Conservation (phyloP, 2,797 vertebrate species). For the Lutjanus campechanus region DNA sequence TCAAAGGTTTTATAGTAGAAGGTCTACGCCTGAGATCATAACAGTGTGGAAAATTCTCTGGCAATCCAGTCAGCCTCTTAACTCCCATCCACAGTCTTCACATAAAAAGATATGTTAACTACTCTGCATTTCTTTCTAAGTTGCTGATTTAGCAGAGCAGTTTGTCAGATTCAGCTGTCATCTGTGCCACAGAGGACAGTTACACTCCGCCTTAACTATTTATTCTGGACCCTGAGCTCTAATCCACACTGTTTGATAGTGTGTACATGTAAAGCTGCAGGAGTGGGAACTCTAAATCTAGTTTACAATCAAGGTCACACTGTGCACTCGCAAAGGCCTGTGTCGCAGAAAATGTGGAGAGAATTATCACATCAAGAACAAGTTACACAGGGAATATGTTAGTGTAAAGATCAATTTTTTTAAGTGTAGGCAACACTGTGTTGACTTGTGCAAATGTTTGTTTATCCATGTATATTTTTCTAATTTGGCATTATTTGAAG, state of each 20-base stretch:
- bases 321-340: not conserved
- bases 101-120: constrained; percentile 60
- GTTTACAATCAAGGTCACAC: constrained; percentile 7
- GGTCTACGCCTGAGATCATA: constrained; percentile 67
- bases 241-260: constrained; percentile 23
- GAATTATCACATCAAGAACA: not conserved
- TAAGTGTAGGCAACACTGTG: not conserved
- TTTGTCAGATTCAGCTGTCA: constrained; percentile 41
- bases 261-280: constrained; percentile 11
- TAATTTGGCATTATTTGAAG: not conserved
- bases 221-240: constrained; percentile 10
- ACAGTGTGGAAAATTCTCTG: constrained; percentile 77
- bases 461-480: not conserved
- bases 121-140: constrained; percentile 29
- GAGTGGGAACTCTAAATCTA: constrained; percentile 6
- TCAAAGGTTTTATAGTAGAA: constrained; percentile 68
- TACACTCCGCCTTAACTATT: constrained; percentile 16
- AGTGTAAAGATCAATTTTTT: not conserved
- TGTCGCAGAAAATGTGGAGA: not conserved
- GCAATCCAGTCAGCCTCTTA: constrained; percentile 50
- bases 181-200: constrained; percentile 13
- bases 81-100: constrained; percentile 56
- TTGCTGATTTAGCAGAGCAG: constrained; percentile 49
- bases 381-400: not conserved
- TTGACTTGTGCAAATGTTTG: not conserved